phyloP scores from a whole-genome alignment of 1,140 invertebrate genomes.

The Drosophila paulistorum region DNA sequence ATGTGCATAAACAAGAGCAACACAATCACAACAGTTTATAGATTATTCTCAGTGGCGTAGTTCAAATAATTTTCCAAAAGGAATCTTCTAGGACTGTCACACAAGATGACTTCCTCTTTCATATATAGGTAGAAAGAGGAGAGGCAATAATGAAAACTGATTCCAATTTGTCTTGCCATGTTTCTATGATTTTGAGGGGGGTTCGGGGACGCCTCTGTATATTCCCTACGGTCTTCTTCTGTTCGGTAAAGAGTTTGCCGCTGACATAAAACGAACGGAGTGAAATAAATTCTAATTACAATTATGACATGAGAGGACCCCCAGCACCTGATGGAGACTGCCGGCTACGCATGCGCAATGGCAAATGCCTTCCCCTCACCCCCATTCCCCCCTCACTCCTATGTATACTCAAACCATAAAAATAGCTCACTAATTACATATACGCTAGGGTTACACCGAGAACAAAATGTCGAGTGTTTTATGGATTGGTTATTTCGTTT shows the following conservation, averaged over 20 bases:
- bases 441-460: conserved; percentile 66
- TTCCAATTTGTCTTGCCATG: neutral
- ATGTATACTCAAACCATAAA: conserved; percentile 49
- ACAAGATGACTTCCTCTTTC: no score
- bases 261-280: neutral
- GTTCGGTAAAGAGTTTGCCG: conserved; percentile 23
- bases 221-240: conserved; percentile 28
- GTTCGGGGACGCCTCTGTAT: neutral
- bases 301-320: conserved; percentile 66
- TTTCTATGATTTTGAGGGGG: neutral
- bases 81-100: neutral
- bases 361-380: neutral
- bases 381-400: neutral
- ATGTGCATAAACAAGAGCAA: conserved; percentile 60
- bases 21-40: conserved; percentile 12
- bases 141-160: no score
- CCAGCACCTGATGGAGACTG: conserved; percentile 67
- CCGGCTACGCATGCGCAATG: conserved; percentile 45
- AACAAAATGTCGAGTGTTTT: conserved; percentile 64
- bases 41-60: neutral
- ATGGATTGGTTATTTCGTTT: conserved; percentile 27
- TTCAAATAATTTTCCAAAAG: conserved; percentile 85
- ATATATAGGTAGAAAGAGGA: no score
- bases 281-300: conserved; percentile 72
- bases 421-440: conserved; percentile 74